Base-by-base conservation (phyloP, 2,113 vertebrate species). In the Anhinga rufa region DNA sequence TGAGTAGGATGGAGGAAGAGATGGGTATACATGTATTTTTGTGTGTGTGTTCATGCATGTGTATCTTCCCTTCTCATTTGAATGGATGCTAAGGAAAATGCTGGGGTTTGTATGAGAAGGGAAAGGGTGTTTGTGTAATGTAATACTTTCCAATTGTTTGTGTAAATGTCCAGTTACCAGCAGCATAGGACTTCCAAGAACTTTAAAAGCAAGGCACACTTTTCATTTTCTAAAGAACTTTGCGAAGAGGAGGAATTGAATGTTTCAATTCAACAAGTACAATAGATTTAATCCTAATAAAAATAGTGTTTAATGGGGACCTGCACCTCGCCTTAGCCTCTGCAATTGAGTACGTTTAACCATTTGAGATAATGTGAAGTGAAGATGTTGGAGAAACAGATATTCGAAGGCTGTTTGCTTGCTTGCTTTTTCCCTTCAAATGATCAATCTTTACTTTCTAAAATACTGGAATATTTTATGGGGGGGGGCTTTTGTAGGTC, bases 401-500 rank as follows among this genome's bases (percentile, higher is more conserved):
- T 76, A 19, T 32, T 87, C 17, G 15, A 28, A 28, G 54, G 24
- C 21, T 28, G 6, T 9, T 72, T 82, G 22, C 21, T 86, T 60
- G 34, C 75, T 89, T 69, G 32, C 34, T 49, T 64, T 82, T 84
- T 44, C 19, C 10, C 9, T 18, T 92, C 20, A 80, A 38, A 44
- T 64, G 71, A 82, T 83, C 54, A 31, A 8, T 75, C 76, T 72
- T 91, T 74, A 34, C 75, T 91, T 88, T 72, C 58, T 91, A 1
- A 94, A 88, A 80, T 90, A 64, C 68, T 60, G 17, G 55, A 68
- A 36, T 95, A 89, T 89, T 97, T 97, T 93, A 92, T 85, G 65
- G 58, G 9, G 34, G 52, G 94, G 88, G 76, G 42, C 80, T 95
- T 97, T 97, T 97, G 79, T 96, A 96, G 91, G 92, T 98, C 94